phyloP scores from a whole-genome alignment of 92 coral and sea anemone genomes.

The Epizoanthus stellaris region DNA sequence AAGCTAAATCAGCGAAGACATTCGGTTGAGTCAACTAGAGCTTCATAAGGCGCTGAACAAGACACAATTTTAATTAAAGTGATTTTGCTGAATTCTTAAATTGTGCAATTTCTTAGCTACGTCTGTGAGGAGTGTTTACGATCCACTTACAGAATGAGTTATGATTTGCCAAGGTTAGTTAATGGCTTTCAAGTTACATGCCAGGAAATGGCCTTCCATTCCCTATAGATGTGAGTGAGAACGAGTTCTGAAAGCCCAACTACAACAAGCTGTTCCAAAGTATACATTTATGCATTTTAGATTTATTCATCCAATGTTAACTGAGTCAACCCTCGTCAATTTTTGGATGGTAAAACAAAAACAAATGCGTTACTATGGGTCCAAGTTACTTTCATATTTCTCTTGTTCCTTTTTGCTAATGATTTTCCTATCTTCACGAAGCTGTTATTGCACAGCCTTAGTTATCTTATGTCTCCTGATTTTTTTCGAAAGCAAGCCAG shows the following conservation, averaged over 20 bases:
- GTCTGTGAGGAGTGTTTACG: slow-evolving; percentile 4
- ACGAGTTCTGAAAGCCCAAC: neutral
- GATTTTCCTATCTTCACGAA: neutral
- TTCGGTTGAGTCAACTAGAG: too few species aligned
- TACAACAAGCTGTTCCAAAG: neutral
- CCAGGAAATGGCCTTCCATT: slow-evolving; percentile 10
- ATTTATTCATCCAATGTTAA: neutral
- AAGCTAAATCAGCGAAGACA: too few species aligned
- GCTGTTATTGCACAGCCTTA: neutral
- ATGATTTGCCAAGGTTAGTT: neutral
- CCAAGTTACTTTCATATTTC: neutral
- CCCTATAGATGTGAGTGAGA: neutral
- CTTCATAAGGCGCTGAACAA: too few species aligned
- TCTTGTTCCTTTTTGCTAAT: neutral
- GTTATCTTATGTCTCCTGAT: neutral
- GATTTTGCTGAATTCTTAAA: too few species aligned
- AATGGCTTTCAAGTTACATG: slow-evolving; percentile 1
- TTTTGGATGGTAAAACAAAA: too few species aligned
- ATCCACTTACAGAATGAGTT: slow-evolving; percentile 21
- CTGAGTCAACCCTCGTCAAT: too few species aligned
- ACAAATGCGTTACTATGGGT: too few species aligned
- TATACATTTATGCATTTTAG: neutral
- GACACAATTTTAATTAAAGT: too few species aligned
- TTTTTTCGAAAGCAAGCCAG: neutral
- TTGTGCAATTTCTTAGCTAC: neutral